Evolutionary conservation across 2,888 invertebrate genomes (phyloP), one percentile per base, ranked within the genome.

Genomic region (Digitonthophagus gazella): DNA sequence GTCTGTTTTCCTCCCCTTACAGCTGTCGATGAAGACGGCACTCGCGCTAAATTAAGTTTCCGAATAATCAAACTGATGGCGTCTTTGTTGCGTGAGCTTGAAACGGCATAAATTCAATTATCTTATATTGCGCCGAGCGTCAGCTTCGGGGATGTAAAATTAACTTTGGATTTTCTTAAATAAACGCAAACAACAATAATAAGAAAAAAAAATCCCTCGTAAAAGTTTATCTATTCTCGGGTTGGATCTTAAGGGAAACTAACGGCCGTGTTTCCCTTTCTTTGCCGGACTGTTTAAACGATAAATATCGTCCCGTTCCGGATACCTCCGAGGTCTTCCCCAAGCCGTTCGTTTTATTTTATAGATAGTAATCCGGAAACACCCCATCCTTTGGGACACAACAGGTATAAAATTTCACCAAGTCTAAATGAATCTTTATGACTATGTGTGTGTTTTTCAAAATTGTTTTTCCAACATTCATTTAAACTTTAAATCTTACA

Each of bases 31-130:
- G 72, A 71, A 73, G 69, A 70, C 66, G 70, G 71, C 66, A 68
- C 67, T 71, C 72, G 69, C 69, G 67, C 65, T 69, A 71, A 73
- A 74, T 74, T 73, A 74, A 74, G 74, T 72, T 71, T 70, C 67
- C 70, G 66, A 66, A 69, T 69, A 69, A 69, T 69, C 69, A 69
- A 69, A 55, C 54, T 19, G 28, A 11, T 18, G 64, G 58, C 58
- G 58, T 58, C n/a, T 15, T 6, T 44, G 6, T 44, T n/a, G n/a
- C n/a, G n/a, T n/a, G n/a, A n/a, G n/a, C n/a, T n/a, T n/a, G n/a
- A n/a, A n/a, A 44, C 11, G 28, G 6, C 6, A 6, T 14, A 57
- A 15, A 57, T 15, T 15, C 6, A 57, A 57, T 15, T 57, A 57
- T 57, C 11, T 61, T 20, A 20, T 61, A 56, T 19, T 18, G 16